Percentiles rank a stretch among this genome's conserved stretches.
phyloP scores from a whole-genome alignment of 2,888 invertebrate genomes.

The Meiosimyza decipiens region DNA sequence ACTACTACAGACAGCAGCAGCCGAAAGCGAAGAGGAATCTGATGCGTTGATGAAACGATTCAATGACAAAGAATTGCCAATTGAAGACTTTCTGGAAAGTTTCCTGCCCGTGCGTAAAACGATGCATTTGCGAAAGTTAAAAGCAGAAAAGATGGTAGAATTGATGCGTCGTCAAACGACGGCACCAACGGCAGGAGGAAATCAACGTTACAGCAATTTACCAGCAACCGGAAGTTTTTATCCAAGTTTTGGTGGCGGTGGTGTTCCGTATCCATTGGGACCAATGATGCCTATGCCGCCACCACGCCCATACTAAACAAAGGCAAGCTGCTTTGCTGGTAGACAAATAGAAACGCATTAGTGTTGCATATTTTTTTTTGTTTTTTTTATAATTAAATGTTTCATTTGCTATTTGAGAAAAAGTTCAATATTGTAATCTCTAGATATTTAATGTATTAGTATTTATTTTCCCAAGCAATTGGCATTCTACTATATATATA shows the following conservation, averaged over 20 bases:
- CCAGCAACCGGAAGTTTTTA: constrained; percentile 56
- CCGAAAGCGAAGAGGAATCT: constrained; percentile 93
- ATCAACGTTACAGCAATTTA: constrained; percentile 26
- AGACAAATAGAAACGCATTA: too few relatives aligned
- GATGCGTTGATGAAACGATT: constrained; percentile 87
- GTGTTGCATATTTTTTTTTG: too few relatives aligned
- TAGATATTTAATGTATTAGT: too few relatives aligned
- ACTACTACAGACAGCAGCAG: constrained; percentile 88
- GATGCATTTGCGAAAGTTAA: constrained; percentile 87
- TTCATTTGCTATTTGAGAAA: too few relatives aligned
- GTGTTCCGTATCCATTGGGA: constrained; percentile 69
- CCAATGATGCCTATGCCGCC: constrained; percentile 69
- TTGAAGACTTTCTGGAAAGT: constrained; percentile 87
- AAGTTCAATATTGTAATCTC: too few relatives aligned
- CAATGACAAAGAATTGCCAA: constrained; percentile 73
- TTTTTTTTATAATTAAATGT: too few relatives aligned
- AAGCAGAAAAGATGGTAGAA: constrained; percentile 92
- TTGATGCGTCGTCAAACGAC: constrained; percentile 68
- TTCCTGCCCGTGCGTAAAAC: constrained; percentile 81
- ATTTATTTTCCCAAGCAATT: too few relatives aligned
- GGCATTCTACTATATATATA: too few relatives aligned
- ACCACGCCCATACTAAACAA: constrained; percentile 71
- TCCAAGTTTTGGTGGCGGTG: constrained; percentile 43
- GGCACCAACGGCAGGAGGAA: constrained; percentile 32
- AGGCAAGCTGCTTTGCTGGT: constrained; percentile 38